Percentiles rank a stretch among this genome's conserved stretches.
Conservation (phyloP, 2,888 invertebrate species). For the Eugnorisma glareosa region DNA sequence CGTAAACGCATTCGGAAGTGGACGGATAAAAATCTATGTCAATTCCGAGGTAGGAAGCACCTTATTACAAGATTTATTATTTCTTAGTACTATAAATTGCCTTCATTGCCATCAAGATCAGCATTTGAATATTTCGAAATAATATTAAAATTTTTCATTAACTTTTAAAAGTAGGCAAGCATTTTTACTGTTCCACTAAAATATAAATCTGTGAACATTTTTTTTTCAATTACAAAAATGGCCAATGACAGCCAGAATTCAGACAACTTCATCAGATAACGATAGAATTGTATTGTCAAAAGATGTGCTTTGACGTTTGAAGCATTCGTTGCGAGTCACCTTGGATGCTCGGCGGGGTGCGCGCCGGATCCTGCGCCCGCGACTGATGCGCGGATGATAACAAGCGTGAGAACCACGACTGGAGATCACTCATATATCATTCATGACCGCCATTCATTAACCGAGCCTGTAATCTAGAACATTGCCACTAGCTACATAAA, state of each 20-base stretch:
- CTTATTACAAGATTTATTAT: slow-evolving; percentile 46
- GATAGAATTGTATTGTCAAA: slow-evolving; percentile 42
- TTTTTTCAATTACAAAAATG: slow-evolving; percentile 30
- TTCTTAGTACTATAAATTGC: slow-evolving; percentile 26
- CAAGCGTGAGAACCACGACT: slow-evolving; percentile 63
- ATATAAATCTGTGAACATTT: not conserved
- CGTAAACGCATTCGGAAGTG: slow-evolving; percentile 62
- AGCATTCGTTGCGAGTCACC: slow-evolving; percentile 45
- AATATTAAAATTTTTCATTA: slow-evolving; percentile 15
- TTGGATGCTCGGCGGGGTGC: slow-evolving; percentile 49
- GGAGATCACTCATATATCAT: slow-evolving; percentile 57
- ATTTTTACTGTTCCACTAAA: not conserved
- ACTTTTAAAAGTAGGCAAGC: not conserved
- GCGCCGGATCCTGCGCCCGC: slow-evolving; percentile 44
- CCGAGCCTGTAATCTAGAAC: slow-evolving; percentile 60
- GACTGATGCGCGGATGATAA: slow-evolving; percentile 61
- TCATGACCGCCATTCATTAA: slow-evolving; percentile 59
- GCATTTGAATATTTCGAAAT: slow-evolving; percentile 18
- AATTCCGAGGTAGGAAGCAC: slow-evolving; percentile 54
- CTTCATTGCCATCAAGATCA: slow-evolving; percentile 15
- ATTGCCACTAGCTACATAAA: slow-evolving; percentile 52
- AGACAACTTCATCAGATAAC: slow-evolving; percentile 49
- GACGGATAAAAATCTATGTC: slow-evolving; percentile 53
- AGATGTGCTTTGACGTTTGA: slow-evolving; percentile 39
- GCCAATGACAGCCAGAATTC: slow-evolving; percentile 36